Conservation (phyloP, 2,113 vertebrate species). For the Percopsis transmontana region DNA sequence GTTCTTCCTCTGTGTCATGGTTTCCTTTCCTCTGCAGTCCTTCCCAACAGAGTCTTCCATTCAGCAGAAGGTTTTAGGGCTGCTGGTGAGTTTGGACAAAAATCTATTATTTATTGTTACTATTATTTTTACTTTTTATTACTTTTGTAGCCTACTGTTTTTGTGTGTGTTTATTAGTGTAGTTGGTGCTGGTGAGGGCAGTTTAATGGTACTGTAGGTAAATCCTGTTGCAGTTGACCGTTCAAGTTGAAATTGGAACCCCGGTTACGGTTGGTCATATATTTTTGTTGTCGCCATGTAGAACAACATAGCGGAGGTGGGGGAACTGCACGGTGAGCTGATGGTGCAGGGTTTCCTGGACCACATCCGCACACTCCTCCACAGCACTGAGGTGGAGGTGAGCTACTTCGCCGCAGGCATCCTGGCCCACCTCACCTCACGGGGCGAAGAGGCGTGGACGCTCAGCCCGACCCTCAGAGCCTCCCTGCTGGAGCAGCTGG, state of each 20-base stretch:
- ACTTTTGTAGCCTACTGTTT: background rate
- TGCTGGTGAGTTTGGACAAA: slow-evolving; percentile 85
- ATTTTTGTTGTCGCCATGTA: slow-evolving; percentile 41
- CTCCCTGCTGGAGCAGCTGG: slow-evolving; percentile 91
- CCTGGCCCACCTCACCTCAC: slow-evolving; percentile 94
- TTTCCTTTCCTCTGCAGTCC: slow-evolving; percentile 76
- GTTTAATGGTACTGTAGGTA: too few relatives aligned
- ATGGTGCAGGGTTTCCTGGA: slow-evolving; percentile 97
- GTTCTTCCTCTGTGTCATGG: slow-evolving; percentile 34
- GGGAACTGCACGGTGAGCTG: slow-evolving; percentile 92
- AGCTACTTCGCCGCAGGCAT: slow-evolving; percentile 98
- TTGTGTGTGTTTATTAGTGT: too few relatives aligned
- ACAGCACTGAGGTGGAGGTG: slow-evolving; percentile 96
- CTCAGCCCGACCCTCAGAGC: slow-evolving; percentile 83
- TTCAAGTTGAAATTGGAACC: too few relatives aligned
- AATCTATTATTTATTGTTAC: background rate
- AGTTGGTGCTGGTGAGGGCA: background rate
- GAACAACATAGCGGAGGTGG: slow-evolving; percentile 99
- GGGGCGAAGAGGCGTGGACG: slow-evolving; percentile 93
- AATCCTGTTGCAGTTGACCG: too few relatives aligned
- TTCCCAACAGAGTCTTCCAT: slow-evolving; percentile 97
- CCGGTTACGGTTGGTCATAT: background rate
- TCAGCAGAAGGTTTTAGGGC: slow-evolving; percentile 97
- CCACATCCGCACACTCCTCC: slow-evolving; percentile 91
- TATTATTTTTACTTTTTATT: background rate